Evolutionary conservation across 2,113 vertebrate species (phyloP).

Genomic region (Papio anubis): DNA sequence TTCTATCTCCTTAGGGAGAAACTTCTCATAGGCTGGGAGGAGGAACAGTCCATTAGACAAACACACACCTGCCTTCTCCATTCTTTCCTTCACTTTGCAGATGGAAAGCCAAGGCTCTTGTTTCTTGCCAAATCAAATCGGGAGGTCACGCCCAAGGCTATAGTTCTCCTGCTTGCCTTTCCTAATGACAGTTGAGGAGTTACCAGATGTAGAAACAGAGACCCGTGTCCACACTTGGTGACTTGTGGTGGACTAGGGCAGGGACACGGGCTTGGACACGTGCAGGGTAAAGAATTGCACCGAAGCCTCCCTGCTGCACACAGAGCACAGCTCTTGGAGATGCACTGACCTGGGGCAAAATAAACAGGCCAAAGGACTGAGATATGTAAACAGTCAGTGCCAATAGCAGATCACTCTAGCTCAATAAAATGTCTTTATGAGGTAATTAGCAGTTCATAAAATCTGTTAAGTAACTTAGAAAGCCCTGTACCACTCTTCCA

Average conservation of each 20-base stretch:
- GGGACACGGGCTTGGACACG: not conserved
- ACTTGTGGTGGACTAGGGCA: not conserved
- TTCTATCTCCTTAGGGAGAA: not conserved
- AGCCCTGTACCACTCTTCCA: not conserved
- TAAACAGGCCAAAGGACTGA: not conserved
- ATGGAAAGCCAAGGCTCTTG: not conserved
- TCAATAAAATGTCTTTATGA: conserved; percentile 49
- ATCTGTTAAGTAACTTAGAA: conserved; percentile 59
- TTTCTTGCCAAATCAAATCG: not conserved
- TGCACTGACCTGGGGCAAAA: not conserved
- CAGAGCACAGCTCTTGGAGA: not conserved
- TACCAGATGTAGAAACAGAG: not conserved
- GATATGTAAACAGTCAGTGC: not conserved
- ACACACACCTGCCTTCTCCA: not conserved
- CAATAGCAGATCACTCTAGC: not conserved
- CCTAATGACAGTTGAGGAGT: not conserved
- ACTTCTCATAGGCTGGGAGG: not conserved
- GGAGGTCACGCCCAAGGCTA: not conserved
- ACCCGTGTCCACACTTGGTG: not conserved
- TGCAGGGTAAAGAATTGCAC: not conserved
- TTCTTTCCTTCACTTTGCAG: not conserved
- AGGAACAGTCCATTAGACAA: not conserved
- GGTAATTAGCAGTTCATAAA: conserved; percentile 73
- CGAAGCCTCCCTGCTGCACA: no score
- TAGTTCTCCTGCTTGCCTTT: not conserved